Conservation (phyloP, 1,140 invertebrate genomes). For the Zaprionus kolodkinae region DNA sequence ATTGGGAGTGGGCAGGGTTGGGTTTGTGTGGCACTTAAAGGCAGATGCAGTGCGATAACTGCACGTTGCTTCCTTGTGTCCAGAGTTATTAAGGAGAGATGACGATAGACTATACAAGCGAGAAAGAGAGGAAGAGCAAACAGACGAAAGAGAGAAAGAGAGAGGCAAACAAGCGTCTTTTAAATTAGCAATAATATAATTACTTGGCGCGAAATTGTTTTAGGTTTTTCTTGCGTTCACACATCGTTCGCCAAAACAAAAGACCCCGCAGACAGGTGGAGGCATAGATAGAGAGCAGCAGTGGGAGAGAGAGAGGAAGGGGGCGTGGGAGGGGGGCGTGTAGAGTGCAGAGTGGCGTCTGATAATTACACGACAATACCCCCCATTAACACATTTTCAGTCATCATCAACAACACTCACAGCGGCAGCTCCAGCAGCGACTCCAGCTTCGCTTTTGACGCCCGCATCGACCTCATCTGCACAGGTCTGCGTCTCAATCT, state of each 20-base stretch:
- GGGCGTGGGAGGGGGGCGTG: slow-evolving; percentile 3
- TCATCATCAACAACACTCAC: slow-evolving; percentile 61
- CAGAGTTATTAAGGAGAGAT: not conserved
- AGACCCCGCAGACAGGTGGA: slow-evolving; percentile 29
- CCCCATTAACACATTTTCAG: slow-evolving; percentile 82
- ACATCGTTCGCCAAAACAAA: slow-evolving; percentile 64
- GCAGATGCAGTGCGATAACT: slow-evolving; percentile 53
- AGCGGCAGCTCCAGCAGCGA: slow-evolving; percentile 34
- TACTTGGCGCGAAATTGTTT: slow-evolving; percentile 79
- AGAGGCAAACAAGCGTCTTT: slow-evolving; percentile 39
- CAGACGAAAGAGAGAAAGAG: not conserved
- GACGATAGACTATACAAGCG: not conserved
- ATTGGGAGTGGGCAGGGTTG: not conserved
- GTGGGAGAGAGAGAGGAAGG: slow-evolving; percentile 25
- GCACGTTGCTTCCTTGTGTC: slow-evolving; percentile 52
- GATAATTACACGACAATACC: slow-evolving; percentile 82
- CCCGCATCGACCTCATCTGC: not conserved
- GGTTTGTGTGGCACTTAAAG: not conserved
- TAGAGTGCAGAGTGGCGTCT: slow-evolving; percentile 24
- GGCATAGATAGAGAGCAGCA: slow-evolving; percentile 19
- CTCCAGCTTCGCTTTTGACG: not conserved
- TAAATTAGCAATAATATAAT: slow-evolving; percentile 82
- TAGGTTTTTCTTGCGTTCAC: slow-evolving; percentile 70
- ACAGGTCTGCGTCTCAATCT: slow-evolving; percentile 13
- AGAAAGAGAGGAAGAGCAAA: not conserved